Evolutionary conservation across 1,140 invertebrate species (phyloP).

Genomic region (Parapsyche elsis): DNA sequence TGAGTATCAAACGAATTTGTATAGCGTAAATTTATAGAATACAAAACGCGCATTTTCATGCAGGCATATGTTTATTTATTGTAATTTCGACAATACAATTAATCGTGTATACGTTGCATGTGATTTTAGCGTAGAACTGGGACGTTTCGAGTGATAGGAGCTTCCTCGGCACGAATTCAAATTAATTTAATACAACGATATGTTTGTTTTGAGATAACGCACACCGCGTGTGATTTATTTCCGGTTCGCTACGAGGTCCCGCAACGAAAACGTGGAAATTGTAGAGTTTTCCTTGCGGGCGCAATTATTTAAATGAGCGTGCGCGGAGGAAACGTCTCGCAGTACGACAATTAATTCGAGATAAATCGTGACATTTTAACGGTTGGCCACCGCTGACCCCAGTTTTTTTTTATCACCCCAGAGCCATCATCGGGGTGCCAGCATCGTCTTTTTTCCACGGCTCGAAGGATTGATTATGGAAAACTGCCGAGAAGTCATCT

Average conservation of each 20-base stretch:
- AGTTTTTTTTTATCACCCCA: not conserved
- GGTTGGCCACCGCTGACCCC: not conserved
- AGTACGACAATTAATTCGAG: not conserved
- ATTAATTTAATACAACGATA: slow-evolving; percentile 17
- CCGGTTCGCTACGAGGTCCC: not conserved
- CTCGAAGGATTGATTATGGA: no score
- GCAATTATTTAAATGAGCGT: not conserved
- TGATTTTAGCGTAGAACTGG: no score
- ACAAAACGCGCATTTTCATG: no score
- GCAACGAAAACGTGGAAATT: no score
- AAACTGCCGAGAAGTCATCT: no score
- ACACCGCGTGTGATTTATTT: slow-evolving; percentile 18
- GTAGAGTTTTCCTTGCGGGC: not conserved
- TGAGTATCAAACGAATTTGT: no score
- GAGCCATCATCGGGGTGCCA: not conserved
- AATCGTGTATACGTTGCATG: no score
- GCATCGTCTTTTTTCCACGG: not conserved
- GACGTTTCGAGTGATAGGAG: not conserved
- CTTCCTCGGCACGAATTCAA: slow-evolving; percentile 3
- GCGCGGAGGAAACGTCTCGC: not conserved
- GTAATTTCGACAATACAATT: no score
- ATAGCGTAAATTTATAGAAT: no score
- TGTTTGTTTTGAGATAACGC: slow-evolving; percentile 11
- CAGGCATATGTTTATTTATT: no score
- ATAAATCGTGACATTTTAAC: slow-evolving; percentile 12